Base-by-base conservation (phyloP, 2,888 invertebrate genomes). In the Steinernema scapterisci region DNA sequence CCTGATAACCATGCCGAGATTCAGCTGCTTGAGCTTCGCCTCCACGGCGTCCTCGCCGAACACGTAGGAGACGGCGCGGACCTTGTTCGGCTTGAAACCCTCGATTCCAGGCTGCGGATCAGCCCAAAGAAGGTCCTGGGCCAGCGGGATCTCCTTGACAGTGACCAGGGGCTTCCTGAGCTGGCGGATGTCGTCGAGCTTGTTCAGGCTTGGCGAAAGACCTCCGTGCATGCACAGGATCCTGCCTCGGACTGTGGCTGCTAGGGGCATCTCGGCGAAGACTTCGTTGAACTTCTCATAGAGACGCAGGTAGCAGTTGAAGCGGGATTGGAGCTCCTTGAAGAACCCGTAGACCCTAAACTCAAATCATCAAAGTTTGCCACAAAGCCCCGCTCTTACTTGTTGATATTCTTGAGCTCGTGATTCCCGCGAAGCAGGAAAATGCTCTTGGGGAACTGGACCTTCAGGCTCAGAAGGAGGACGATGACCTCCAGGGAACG, bases 191-290 rank as follows among this genome's bases (percentile, higher is more conserved):
- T 84, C 83, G 72, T 85, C 80, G 19, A 84, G 74, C 0, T 74
- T 72, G 70, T 81, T 81, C 27, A 84, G 48, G 19, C 80, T 71
- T 6, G 81, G 80, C 9, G 82, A 81, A 9, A 84, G 77, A 13
- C 84, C 79, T 21, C 79, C 79, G 46, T 77, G 82, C 84, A 84
- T 84, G 77, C 84, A 84, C 5, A 84, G 77, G 76, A 84, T 82
- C 48, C 77, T 75, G 52, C 76, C 76, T 7, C 75, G 73, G 21
- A 84, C 79, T 3, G 80, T 54, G 21, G 81, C 84, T 3, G 84
- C 81, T 38, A 84, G 71, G n/a, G 84, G 84, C 82, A 84, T 82
- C 48, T 75, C 77, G 45, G 81, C 73, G 74, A 84, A 84, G 1
- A 85, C 81, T n/a, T 79, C 78, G 73, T 84, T 84, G 71, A 84